These are phyloP conservation scores for Pelmatolapia mariae DNA, from an alignment of 2,113 vertebrate species.

Conservation along the genomic window DNA sequence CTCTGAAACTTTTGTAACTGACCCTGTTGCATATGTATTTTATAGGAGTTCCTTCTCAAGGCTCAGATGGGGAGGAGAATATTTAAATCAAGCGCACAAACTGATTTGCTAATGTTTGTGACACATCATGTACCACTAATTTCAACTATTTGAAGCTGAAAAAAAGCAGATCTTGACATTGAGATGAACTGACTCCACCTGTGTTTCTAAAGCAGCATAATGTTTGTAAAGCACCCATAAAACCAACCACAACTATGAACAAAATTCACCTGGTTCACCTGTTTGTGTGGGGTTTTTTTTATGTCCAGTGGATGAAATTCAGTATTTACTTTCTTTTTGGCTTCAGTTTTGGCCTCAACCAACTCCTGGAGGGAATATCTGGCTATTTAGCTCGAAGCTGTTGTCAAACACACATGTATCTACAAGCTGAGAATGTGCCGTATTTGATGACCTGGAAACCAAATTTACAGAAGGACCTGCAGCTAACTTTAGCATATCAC, in stretches of 20 bases:
- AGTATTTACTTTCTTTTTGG: neutral
- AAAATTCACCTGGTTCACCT: neutral
- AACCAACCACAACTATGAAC: neutral
- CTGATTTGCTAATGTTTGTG: neutral
- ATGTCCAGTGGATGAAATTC: neutral
- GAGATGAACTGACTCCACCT: neutral
- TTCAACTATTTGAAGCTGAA: neutral
- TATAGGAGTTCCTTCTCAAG: neutral
- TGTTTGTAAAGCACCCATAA: neutral
- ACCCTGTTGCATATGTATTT: neutral
- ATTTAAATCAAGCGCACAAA: neutral
- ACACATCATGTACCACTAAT: neutral
- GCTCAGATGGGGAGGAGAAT: neutral
- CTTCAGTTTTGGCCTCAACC: neutral
- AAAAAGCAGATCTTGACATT: fast-evolving
- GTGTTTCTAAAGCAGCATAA: neutral
- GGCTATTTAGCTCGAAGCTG: fast-evolving
- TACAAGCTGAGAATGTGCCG: fast-evolving
- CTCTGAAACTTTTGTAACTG: neutral
- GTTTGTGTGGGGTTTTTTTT: neutral
- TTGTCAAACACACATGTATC: fast-evolving
- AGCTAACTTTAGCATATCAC: neutral
- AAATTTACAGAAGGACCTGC: neutral
- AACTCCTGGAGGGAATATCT: neutral
- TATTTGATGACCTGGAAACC: neutral